These are phyloP conservation scores for Psilopsiagon aurifrons DNA, from an alignment of 2,113 vertebrate genomes.

Conservation along the genomic window DNA sequence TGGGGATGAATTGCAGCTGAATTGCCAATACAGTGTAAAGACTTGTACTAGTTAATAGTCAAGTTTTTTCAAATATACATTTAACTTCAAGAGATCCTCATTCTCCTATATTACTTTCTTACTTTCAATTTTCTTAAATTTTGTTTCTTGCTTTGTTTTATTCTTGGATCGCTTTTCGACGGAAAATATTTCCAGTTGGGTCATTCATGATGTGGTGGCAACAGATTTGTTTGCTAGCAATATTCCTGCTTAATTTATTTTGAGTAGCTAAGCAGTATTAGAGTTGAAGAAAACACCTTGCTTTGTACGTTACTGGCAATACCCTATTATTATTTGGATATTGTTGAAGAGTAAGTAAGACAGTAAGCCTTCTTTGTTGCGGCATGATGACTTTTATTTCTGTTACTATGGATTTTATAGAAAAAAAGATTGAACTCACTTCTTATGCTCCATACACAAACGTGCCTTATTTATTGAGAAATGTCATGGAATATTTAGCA, in stretches of 20 bases:
- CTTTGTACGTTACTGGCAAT: not conserved
- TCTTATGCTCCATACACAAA: not conserved
- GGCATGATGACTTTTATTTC: not conserved
- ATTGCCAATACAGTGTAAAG: not conserved
- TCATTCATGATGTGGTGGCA: not conserved
- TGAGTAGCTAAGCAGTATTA: not conserved
- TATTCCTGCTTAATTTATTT: not conserved
- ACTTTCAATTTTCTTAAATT: not conserved
- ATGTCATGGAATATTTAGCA: not conserved
- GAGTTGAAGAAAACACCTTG: not conserved
- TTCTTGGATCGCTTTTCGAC: not conserved
- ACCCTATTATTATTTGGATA: accelerated
- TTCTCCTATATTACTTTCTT: not conserved
- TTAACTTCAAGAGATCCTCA: not conserved
- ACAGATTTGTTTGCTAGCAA: not conserved
- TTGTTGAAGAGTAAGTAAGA: not conserved
- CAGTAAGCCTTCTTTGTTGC: not conserved
- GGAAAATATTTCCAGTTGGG: not conserved
- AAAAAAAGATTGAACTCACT: not conserved
- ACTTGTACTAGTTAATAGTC: not conserved
- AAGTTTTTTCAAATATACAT: not conserved
- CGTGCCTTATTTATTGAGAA: not conserved
- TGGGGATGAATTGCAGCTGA: not conserved
- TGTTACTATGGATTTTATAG: not conserved
- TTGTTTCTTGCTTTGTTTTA: not conserved